Evolutionary conservation across 2,797 vertebrate genomes (phyloP).

Genomic region (Psittacula derbiana): DNA sequence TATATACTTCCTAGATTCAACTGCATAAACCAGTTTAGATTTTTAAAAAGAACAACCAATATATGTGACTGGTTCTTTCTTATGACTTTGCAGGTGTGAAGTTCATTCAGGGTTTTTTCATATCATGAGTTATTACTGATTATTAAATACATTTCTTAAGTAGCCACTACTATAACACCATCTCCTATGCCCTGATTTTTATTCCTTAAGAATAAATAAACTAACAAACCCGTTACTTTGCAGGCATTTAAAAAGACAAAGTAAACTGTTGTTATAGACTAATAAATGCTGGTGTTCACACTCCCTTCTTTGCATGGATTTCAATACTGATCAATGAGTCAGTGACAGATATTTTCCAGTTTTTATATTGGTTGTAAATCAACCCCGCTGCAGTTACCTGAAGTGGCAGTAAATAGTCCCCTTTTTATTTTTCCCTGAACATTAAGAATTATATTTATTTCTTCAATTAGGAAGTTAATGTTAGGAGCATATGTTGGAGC

Average conservation of each 20-base stretch:
- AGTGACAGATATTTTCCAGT: not conserved
- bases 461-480: slow-evolving; percentile 6
- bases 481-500: slow-evolving; percentile 35
- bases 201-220: not conserved
- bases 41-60: not conserved
- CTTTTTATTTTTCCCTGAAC: not conserved
- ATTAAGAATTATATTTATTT: slow-evolving; percentile 33
- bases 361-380: slow-evolving; percentile 28
- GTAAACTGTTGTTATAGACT: not conserved
- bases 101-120: not conserved
- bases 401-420: not conserved
- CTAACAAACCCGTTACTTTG: not conserved
- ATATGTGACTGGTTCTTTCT: not conserved
- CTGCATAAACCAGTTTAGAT: not conserved
- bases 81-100: not conserved
- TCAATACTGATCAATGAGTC: not conserved
- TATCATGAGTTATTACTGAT: not conserved
- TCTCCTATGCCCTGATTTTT: not conserved
- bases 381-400: not conserved
- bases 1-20: not conserved
- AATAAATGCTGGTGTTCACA: not conserved
- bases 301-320: not conserved
- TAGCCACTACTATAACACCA: not conserved
- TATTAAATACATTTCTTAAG: not conserved
- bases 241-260: not conserved